Evolutionary conservation across 2,113 vertebrate species (phyloP), one percentile per base, ranked within the genome.

Genomic region (Ophthalmolycus amberensis): DNA sequence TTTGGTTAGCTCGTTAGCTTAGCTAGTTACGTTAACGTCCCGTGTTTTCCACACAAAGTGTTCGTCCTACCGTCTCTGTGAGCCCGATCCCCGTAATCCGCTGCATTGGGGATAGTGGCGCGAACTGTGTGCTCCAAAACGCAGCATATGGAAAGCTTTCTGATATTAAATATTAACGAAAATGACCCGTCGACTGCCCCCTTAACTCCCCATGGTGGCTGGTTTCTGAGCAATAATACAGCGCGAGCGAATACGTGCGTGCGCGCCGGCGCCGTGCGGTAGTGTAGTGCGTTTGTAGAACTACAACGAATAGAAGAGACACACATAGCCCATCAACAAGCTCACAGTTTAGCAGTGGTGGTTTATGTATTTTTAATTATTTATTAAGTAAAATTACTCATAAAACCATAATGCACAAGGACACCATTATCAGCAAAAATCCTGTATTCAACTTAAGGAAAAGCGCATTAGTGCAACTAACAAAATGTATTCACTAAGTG

Each of bases 71-170:
- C 90, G 90, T 94, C 88, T 94, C 88, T 91, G 94, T 77, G 92
- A 91, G 88, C 88, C 91, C 89, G 93, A 54, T 79, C 91, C 91
- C 94, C 94, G 82, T 91, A 74, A 77, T 91, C 90, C 91, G 65
- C 91, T 85, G 91, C 94, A 95, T 95, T 85, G 93, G 94, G 92
- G 90, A 93, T 65, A 90, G 83, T 88, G 93, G 91, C 93, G 85
- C 71, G 79, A 90, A 89, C 89, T 87, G 81, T 85, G 63, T 88
- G 67, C 80, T 86, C 90, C 88, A 50, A 89, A 88, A 82, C 80
- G 91, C 90, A 84, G 86, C 94, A 94, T 94, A 89, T 71, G 91
- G 90, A 87, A 79, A 77, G 77, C 62, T 40, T 92, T 75, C 38
- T 72, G 63, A 44, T 77, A 27, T 87, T 74, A 91, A 89, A 91